Evolutionary conservation across 1,140 invertebrate species (phyloP).

Genomic region (Bombus balteatus): DNA sequence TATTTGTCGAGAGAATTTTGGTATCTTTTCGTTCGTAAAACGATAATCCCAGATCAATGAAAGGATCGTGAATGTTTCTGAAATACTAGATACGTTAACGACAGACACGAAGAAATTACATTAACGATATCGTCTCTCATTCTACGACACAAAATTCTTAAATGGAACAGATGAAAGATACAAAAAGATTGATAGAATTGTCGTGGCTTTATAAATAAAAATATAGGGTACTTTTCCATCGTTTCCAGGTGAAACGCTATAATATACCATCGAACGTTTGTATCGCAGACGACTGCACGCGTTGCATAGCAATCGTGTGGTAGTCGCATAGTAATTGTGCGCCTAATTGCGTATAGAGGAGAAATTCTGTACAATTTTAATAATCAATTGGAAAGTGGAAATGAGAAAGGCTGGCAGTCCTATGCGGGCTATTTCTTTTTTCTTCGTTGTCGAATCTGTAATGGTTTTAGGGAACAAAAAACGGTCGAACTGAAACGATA

Average conservation of each 20-base stretch:
- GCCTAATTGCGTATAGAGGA: slow-evolving; percentile 13
- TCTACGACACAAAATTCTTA: too few relatives aligned
- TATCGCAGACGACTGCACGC: not conserved
- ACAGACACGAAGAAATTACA: too few relatives aligned
- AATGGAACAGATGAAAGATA: not conserved
- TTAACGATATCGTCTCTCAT: too few relatives aligned
- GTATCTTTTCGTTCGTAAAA: too few relatives aligned
- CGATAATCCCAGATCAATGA: too few relatives aligned
- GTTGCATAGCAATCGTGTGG: slow-evolving; percentile 7
- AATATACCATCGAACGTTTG: not conserved
- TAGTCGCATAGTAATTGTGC: slow-evolving; percentile 1
- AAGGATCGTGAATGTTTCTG: too few relatives aligned
- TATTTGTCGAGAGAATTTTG: too few relatives aligned
- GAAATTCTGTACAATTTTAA: slow-evolving; percentile 9
- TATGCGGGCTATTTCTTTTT: not conserved
- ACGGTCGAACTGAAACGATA: not conserved
- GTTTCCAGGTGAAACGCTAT: slow-evolving; percentile 11
- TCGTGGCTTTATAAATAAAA: not conserved
- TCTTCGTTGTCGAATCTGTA: not conserved
- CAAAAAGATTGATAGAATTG: not conserved
- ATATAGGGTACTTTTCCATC: not conserved
- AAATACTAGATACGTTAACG: too few relatives aligned
- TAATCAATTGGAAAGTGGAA: slow-evolving; percentile 33
- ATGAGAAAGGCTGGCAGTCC: not conserved
- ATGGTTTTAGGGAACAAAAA: not conserved